Percentiles rank a stretch among this genome's conserved stretches.
Conservation (phyloP, 1,140 invertebrate genomes). For the Lucilia sericata region DNA sequence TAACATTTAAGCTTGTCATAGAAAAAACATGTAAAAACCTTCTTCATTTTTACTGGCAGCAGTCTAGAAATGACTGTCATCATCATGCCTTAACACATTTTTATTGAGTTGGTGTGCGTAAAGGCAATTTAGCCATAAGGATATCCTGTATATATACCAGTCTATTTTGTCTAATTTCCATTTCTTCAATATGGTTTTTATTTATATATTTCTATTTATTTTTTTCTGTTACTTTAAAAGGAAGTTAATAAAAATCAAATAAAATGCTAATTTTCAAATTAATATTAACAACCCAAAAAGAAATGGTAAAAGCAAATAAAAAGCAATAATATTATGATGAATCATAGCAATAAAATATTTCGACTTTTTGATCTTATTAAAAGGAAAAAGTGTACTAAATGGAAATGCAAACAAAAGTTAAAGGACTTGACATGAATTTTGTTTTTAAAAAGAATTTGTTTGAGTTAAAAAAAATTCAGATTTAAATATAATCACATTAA, state of each 20-base stretch:
- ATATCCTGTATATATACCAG: neutral
- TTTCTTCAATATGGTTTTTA: neutral
- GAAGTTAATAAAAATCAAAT: constrained; percentile 29
- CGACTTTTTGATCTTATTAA: neutral
- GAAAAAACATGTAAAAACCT: neutral
- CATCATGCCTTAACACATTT: neutral
- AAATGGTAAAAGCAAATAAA: neutral
- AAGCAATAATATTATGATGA: neutral
- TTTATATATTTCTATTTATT: no score
- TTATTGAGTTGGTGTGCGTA: neutral
- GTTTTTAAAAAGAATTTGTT: no score
- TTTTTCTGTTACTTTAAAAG: neutral
- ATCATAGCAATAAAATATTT: neutral
- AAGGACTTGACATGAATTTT: no score
- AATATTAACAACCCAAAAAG: neutral
- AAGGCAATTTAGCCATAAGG: constrained; percentile 7
- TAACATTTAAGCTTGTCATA: neutral
- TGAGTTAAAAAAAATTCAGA: no score
- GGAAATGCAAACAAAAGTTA: no score
- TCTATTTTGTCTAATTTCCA: neutral
- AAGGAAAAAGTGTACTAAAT: no score
- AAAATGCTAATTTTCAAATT: constrained; percentile 27
- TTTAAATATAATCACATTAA: no score
- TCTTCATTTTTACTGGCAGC: neutral
- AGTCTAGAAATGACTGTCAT: no score